Evolutionary conservation across 2,113 vertebrate species (phyloP), one percentile per base, ranked within the genome.

Genomic region (Platysteira castanea): DNA sequence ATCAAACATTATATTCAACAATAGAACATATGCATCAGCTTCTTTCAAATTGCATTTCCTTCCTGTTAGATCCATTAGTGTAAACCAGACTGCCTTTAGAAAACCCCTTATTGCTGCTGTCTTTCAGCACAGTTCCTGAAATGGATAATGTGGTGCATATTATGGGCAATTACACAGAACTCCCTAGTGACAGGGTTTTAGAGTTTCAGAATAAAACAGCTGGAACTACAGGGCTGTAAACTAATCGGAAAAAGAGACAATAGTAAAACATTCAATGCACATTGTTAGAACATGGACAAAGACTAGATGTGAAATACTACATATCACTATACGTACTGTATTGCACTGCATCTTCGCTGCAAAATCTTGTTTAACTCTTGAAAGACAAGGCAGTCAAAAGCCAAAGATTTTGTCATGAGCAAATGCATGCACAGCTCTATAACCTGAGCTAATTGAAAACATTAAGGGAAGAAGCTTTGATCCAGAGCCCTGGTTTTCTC

Each of bases 11-110:
- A 98, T 98, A 98, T 98, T 98, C 98, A 98, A 98, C 98, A 98
- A 98, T 98, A 98, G 98, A 98, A 98, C 98, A 98, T 98, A 98
- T 98, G 99, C 98, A 99, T 99, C 98, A 98, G 98, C 98, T 98
- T 98, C 98, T 99, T 99, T 98, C 98, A 98, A 99, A 99, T 98
- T 98, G 98, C 98, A 99, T 99, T 99, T 99, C 98, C 99, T 99
- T 98, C 98, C 98, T 98, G 98, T 99, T 98, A 98, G 97, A 97
- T 98, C 98, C 98, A 99, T 99, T 99, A 99, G 98, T 92, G 98
- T 97, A 98, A 98, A 98, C 98, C 98, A 98, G 98, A 98, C 98
- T 98, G 98, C 98, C 98, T 99, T 98, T 98, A 98, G 98, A 99
- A 98, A 98, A 98, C 97, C 98, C 98, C 98, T 98, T 98, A 98